Evolutionary conservation across 2,888 invertebrate genomes (phyloP).

Genomic region (Platycheirus rosarum): DNA sequence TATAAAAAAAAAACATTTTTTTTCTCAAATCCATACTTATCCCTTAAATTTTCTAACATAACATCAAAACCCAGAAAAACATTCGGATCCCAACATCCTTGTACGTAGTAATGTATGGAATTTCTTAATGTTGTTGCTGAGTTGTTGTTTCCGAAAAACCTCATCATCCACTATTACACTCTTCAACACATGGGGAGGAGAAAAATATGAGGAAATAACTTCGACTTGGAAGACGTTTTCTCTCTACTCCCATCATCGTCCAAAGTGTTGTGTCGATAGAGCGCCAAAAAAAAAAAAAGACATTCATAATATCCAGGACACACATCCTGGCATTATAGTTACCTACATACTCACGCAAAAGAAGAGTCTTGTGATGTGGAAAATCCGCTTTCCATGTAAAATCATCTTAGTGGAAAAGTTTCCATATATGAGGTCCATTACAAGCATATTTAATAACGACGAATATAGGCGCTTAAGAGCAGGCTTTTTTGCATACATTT

Average conservation of each 20-base stretch:
- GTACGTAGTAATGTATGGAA: slow-evolving; percentile 40
- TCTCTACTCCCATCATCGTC: neutral
- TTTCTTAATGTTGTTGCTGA: slow-evolving; percentile 40
- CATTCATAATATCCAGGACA: slow-evolving; percentile 37
- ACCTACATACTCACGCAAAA: slow-evolving; percentile 11
- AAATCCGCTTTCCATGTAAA: slow-evolving; percentile 65
- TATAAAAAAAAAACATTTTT: too few species aligned
- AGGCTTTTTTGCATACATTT: slow-evolving; percentile 41
- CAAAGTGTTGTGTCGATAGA: slow-evolving; percentile 15
- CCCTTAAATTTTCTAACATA: neutral
- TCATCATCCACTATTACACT: neutral
- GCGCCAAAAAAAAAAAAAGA: slow-evolving; percentile 7
- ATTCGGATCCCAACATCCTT: slow-evolving; percentile 51
- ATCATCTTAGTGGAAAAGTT: slow-evolving; percentile 69
- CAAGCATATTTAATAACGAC: slow-evolving; percentile 48
- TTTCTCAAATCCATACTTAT: neutral
- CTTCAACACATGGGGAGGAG: neutral
- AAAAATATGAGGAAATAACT: slow-evolving; percentile 34
- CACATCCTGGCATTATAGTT: slow-evolving; percentile 47
- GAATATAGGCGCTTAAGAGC: slow-evolving; percentile 2
- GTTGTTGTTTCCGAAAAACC: slow-evolving; percentile 27
- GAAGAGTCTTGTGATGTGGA: slow-evolving; percentile 51
- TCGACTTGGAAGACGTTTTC: slow-evolving; percentile 41
- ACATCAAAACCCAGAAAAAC: neutral
- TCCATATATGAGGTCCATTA: slow-evolving; percentile 62